Evolutionary conservation across 2,888 invertebrate species (phyloP).

Genomic region (Megaustenia siamemsis): DNA sequence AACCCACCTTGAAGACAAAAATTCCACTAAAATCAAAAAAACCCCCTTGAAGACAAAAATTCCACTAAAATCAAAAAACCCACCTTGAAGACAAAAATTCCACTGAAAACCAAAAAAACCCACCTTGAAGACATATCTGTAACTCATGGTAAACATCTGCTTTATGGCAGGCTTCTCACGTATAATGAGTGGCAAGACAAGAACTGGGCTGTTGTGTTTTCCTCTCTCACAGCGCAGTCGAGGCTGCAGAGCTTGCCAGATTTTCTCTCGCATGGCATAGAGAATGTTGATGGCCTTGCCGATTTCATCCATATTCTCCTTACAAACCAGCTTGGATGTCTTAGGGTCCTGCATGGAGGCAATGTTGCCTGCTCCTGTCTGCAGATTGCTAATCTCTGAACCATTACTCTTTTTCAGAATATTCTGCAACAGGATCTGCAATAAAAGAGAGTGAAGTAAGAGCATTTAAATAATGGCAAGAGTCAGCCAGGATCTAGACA

Average conservation of each 20-base stretch:
- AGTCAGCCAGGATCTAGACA: too few relatives aligned
- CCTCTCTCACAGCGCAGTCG: slow-evolving; percentile 74
- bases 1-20: too few relatives aligned
- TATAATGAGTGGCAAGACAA: slow-evolving; percentile 74
- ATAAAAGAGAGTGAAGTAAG: too few relatives aligned
- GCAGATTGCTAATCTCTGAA: slow-evolving; percentile 49
- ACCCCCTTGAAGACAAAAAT: too few relatives aligned
- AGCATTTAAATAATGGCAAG: too few relatives aligned
- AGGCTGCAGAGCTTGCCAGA: slow-evolving; percentile 72
- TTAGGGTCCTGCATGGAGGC: slow-evolving; percentile 39
- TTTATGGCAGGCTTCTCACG: slow-evolving; percentile 64
- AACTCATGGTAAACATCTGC: slow-evolving; percentile 68
- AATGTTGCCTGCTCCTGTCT: slow-evolving; percentile 49
- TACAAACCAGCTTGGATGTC: slow-evolving; percentile 52
- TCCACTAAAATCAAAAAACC: too few relatives aligned
- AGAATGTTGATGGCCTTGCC: slow-evolving; percentile 63
- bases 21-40: too few relatives aligned
- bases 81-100: too few relatives aligned
- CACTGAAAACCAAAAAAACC: neutral
- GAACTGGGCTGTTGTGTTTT: slow-evolving; percentile 76
- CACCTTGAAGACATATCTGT: slow-evolving; percentile 63
- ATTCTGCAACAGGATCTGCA: slow-evolving; percentile 58
- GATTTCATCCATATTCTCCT: slow-evolving; percentile 59
- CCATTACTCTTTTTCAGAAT: slow-evolving; percentile 53
- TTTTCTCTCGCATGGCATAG: slow-evolving; percentile 68